Evolutionary conservation across 2,888 invertebrate species (phyloP).

Genomic region (Chironomus riparius): DNA sequence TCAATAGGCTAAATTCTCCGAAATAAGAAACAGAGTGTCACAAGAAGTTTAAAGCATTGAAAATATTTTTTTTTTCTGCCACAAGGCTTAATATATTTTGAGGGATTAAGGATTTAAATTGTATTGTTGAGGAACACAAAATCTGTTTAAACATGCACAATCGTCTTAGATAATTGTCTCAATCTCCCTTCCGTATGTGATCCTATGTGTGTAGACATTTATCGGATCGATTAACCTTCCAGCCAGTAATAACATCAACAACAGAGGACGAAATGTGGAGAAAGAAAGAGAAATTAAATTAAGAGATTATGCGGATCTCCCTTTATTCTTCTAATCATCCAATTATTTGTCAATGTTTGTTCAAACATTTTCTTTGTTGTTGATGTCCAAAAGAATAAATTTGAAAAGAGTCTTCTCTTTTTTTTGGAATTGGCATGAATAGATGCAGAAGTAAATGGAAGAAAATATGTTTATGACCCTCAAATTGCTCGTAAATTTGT

Average conservation of each 20-base stretch:
- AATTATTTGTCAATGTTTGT: constrained; percentile 26
- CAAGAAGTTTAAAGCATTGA: neutral
- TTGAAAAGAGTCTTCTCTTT: neutral
- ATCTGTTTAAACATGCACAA: constrained; percentile 26
- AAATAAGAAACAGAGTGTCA: constrained; percentile 11
- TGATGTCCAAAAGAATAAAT: neutral
- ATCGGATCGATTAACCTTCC: neutral
- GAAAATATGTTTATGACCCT: constrained; percentile 2
- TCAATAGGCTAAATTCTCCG: neutral
- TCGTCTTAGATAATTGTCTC: constrained; percentile 25
- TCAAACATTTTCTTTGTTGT: neutral
- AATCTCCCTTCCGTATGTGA: constrained; percentile 7
- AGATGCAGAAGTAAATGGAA: neutral
- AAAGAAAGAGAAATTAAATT: constrained; percentile 22
- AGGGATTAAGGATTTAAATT: constrained; percentile 9
- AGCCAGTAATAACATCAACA: too few species aligned
- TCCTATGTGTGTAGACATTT: neutral
- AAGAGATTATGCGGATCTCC: constrained; percentile 20
- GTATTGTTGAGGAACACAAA: constrained; percentile 18
- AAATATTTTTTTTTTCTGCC: neutral
- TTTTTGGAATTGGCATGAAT: neutral
- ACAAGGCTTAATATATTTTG: constrained; percentile 17
- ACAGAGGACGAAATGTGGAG: neutral
- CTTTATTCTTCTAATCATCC: constrained; percentile 17
- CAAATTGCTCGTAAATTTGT: constrained; percentile 8